A percentile compares a stretch with the other conserved stretches of the same genome.
phyloP scores from a whole-genome alignment of 2,888 invertebrate genomes.

The Ichneumoninae sp. region DNA sequence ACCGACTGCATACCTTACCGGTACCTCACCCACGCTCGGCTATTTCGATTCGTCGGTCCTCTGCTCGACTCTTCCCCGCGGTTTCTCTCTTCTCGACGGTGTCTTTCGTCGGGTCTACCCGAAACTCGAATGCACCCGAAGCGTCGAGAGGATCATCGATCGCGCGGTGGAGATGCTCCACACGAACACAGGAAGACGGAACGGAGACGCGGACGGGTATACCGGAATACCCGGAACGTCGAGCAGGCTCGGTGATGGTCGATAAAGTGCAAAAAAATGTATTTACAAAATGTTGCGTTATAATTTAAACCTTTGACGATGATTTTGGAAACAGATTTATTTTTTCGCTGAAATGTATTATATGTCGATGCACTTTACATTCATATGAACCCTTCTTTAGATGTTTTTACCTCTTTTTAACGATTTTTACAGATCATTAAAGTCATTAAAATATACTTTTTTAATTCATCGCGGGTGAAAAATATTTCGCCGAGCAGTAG shows the following conservation, averaged over 20 bases:
- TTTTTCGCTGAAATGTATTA: no score
- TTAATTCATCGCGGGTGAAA: background rate
- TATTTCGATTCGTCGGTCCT: slow-evolving; percentile 16
- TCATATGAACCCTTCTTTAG: no score
- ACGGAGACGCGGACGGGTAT: background rate
- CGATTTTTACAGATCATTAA: background rate
- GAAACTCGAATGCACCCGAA: slow-evolving; percentile 42
- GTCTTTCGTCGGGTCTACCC: slow-evolving; percentile 32
- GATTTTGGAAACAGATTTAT: no score
- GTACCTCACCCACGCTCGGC: background rate
- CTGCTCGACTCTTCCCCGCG: background rate
- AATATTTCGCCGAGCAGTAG: background rate
- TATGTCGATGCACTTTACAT: no score
- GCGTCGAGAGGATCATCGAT: slow-evolving; percentile 42
- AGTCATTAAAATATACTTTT: background rate
- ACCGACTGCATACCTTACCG: slow-evolving; percentile 4
- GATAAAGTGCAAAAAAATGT: no score
- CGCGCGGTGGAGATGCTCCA: background rate
- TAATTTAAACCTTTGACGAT: no score
- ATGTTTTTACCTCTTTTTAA: background rate
- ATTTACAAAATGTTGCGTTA: background rate
- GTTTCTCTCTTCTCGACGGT: slow-evolving; percentile 14
- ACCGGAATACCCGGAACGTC: background rate
- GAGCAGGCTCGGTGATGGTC: no score
- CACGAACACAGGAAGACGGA: slow-evolving; percentile 12